These are phyloP conservation scores for Tupiocoris notatus DNA, from an alignment of 2,888 invertebrate species.

Conservation along the genomic window DNA sequence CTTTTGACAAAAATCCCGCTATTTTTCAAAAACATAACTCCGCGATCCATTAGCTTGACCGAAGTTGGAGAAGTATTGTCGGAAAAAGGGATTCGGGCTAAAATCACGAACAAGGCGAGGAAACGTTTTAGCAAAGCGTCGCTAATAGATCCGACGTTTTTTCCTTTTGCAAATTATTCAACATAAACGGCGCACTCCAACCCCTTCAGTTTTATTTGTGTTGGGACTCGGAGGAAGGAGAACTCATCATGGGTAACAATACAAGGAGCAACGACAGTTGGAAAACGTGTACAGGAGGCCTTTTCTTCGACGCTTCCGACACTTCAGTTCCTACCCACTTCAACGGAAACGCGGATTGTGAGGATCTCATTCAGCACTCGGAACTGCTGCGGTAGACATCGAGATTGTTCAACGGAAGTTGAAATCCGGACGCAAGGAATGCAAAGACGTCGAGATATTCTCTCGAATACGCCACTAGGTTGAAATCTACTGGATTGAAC, in stretches of 20 bases:
- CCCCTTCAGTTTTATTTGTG: neutral
- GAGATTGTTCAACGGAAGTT: too few species aligned
- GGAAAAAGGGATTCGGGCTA: neutral
- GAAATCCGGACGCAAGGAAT: too few species aligned
- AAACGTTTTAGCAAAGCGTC: slow-evolving; percentile 16
- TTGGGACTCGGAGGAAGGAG: neutral
- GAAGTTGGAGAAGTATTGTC: slow-evolving; percentile 5
- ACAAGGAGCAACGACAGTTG: neutral
- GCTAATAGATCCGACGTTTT: slow-evolving; percentile 4
- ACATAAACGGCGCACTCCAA: neutral
- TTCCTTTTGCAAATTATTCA: neutral
- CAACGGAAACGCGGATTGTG: neutral
- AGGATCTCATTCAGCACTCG: too few species aligned
- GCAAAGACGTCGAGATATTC: too few species aligned
- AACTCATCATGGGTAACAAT: neutral
- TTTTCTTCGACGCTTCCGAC: neutral
- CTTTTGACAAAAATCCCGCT: too few species aligned
- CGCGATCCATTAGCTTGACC: too few species aligned
- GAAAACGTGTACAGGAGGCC: neutral
- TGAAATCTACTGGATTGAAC: too few species aligned
- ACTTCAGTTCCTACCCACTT: neutral
- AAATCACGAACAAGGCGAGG: neutral
- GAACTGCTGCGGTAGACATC: too few species aligned
- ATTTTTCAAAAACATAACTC: too few species aligned
- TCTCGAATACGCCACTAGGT: too few species aligned